Conservation (phyloP, 2,797 vertebrate genomes). For the Kryptopterus vitreolus region DNA sequence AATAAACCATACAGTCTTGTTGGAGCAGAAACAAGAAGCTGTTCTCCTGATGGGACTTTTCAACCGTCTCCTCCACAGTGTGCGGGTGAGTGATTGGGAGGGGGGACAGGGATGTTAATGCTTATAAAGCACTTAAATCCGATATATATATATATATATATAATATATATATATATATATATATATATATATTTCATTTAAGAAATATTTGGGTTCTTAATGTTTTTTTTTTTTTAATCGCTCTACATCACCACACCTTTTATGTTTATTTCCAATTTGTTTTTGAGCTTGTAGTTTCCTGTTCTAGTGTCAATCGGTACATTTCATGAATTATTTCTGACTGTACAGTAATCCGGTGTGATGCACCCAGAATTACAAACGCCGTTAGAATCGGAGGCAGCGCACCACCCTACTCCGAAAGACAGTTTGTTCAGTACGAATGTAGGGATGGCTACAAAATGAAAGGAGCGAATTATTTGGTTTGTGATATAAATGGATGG, state of each 20-base stretch:
- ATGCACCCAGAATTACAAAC: fast-evolving
- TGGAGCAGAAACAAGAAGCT: neutral
- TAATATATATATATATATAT: no score
- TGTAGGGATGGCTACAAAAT: neutral
- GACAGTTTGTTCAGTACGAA: neutral
- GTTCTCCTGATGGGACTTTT: conserved; percentile 32
- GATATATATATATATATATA: no score
- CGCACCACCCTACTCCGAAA: conserved; percentile 23
- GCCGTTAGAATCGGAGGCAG: neutral
- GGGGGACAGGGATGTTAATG: no score
- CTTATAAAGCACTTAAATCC: no score
- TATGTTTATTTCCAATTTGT: no score
- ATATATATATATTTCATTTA: no score
- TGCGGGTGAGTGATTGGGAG: conserved; percentile 30
- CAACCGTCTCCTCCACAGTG: conserved; percentile 37
- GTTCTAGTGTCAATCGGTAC: neutral
- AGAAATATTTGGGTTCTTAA: no score
- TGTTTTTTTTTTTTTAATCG: no score
- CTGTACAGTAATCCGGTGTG: conserved; percentile 7
- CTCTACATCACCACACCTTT: no score
- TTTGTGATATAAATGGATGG: conserved; percentile 43
- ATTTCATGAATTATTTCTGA: neutral
- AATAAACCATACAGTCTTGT: neutral
- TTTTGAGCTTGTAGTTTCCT: no score
- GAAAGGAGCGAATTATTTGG: fast-evolving